Conservation (phyloP, 2,888 invertebrate species). For the Lottia gigantea region DNA sequence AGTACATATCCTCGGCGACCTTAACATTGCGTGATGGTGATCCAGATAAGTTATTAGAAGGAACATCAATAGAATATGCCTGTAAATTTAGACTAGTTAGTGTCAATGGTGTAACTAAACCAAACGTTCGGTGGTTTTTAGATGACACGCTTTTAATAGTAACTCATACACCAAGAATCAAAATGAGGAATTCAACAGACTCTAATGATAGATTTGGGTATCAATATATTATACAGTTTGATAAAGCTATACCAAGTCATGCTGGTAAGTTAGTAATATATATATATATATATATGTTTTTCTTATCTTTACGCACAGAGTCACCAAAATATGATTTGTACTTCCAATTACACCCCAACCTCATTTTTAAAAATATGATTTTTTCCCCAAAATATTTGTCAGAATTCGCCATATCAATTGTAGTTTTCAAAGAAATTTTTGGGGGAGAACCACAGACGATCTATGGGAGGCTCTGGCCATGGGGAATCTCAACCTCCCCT, state of each 20-base stretch:
- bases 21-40: conserved; percentile 1
- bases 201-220: background rate
- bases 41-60: background rate
- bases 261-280: conserved; percentile 8
- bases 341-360: too few relatives aligned
- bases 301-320: too few relatives aligned
- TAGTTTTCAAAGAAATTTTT: too few relatives aligned
- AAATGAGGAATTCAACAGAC: background rate
- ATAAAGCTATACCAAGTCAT: conserved; percentile 7
- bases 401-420: too few relatives aligned
- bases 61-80: background rate
- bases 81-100: conserved; percentile 1
- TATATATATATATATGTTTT: too few relatives aligned
- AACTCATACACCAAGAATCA: background rate
- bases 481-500: too few relatives aligned
- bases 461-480: too few relatives aligned
- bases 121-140: background rate
- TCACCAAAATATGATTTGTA: too few relatives aligned
- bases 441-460: too few relatives aligned
- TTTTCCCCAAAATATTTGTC: too few relatives aligned
- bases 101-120: background rate
- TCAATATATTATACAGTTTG: background rate
- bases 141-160: background rate
- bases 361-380: too few relatives aligned
- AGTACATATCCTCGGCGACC: background rate